Evolutionary conservation across 2,113 vertebrate genomes (phyloP).

Genomic region (Ptyas mucosa): DNA sequence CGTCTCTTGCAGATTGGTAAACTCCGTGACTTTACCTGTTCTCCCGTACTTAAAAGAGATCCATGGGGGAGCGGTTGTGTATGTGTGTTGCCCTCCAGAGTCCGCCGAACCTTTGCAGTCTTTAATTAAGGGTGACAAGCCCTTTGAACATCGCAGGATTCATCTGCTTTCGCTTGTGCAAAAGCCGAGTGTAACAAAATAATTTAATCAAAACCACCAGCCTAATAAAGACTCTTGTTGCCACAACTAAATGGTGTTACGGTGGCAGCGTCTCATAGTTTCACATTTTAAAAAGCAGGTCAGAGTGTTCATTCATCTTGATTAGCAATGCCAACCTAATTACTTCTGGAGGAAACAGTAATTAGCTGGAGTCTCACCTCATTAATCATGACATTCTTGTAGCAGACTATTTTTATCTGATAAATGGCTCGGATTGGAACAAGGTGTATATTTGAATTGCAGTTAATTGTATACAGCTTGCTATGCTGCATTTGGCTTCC

Average conservation of each 20-base stretch:
- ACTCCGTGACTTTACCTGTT: slow-evolving; percentile 58
- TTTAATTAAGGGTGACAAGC: slow-evolving; percentile 83
- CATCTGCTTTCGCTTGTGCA: slow-evolving; percentile 73
- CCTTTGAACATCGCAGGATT: slow-evolving; percentile 80
- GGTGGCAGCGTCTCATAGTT: slow-evolving; percentile 73
- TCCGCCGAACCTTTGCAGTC: slow-evolving; percentile 74
- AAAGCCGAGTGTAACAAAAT: slow-evolving; percentile 79
- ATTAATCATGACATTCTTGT: slow-evolving; percentile 98
- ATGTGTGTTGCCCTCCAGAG: slow-evolving; percentile 68
- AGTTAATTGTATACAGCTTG: slow-evolving; percentile 93
- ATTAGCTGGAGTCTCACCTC: slow-evolving; percentile 98
- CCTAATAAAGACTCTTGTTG: slow-evolving; percentile 77
- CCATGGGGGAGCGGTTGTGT: slow-evolving; percentile 72
- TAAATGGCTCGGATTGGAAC: slow-evolving; percentile 93
- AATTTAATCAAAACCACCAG: slow-evolving; percentile 81
- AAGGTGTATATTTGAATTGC: slow-evolving; percentile 88
- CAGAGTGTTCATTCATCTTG: slow-evolving; percentile 87
- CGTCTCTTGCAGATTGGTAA: slow-evolving; percentile 54
- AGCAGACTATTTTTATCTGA: slow-evolving; percentile 96
- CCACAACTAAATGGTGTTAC: slow-evolving; percentile 78
- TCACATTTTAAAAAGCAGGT: slow-evolving; percentile 80
- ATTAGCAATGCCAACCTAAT: slow-evolving; percentile 96
- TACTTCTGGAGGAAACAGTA: slow-evolving; percentile 97
- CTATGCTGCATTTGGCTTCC: slow-evolving; percentile 77
- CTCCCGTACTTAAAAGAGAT: slow-evolving; percentile 75